Conservation (phyloP, 2,113 vertebrate species). For the Myrmecobius fasciatus region DNA sequence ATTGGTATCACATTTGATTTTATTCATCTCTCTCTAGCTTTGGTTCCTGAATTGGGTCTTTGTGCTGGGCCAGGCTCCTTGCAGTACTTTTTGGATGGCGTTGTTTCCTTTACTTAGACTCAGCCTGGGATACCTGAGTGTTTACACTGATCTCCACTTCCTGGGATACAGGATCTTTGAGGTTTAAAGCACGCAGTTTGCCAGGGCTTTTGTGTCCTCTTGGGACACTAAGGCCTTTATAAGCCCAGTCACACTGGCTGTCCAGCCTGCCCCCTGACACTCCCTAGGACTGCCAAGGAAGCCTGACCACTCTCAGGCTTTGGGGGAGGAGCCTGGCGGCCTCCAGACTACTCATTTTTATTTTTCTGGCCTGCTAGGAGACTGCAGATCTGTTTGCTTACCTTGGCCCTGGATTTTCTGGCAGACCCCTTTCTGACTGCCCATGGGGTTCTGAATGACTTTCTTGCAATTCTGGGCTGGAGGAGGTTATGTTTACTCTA, state of each 20-base stretch:
- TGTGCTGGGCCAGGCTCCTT: background rate
- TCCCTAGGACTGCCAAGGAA: background rate
- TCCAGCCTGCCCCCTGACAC: background rate
- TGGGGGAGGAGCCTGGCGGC: background rate
- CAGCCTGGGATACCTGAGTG: background rate
- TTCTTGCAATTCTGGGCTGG: background rate
- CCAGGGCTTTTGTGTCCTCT: background rate
- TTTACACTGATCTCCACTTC: background rate
- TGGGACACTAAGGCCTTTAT: background rate
- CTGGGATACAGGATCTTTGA: background rate
- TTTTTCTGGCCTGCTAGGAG: background rate
- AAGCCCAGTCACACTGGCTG: background rate
- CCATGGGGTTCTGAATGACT: background rate
- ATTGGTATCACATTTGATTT: background rate
- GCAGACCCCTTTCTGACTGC: background rate
- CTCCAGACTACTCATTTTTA: background rate
- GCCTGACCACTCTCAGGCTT: background rate
- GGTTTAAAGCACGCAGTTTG: background rate
- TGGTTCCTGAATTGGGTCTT: background rate
- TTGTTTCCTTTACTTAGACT: background rate
- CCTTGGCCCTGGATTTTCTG: background rate
- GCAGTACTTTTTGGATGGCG: background rate
- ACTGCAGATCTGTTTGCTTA: background rate
- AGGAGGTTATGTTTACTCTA: background rate
- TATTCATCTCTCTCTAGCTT: background rate